A percentile compares a stretch with the other conserved stretches of the same genome.
phyloP scores from a whole-genome alignment of 2,888 invertebrate species.

The Lasioglossum oenotherae region DNA sequence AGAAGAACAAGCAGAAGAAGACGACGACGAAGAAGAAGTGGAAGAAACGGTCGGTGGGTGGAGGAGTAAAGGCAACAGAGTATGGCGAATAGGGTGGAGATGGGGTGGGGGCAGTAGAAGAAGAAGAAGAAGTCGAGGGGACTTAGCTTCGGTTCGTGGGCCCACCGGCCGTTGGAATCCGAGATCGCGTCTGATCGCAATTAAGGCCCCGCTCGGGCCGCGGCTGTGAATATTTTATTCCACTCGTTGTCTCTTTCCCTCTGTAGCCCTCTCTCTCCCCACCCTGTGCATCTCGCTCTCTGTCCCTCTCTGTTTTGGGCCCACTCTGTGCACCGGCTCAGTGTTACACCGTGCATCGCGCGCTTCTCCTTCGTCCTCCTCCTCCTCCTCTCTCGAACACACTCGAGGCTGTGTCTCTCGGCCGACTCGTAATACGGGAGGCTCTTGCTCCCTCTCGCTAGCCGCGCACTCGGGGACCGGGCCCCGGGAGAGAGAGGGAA shows the following conservation, averaged over 20 bases:
- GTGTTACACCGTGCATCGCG: slow-evolving; percentile 69
- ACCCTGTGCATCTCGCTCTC: slow-evolving; percentile 14
- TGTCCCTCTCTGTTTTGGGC: slow-evolving; percentile 24
- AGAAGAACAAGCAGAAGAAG: slow-evolving; percentile 32
- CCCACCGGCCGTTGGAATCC: slow-evolving; percentile 84
- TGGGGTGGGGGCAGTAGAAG: slow-evolving; percentile 26
- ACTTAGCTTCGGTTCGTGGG: slow-evolving; percentile 75
- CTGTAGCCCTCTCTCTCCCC: slow-evolving; percentile 48
- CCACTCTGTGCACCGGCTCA: slow-evolving; percentile 51
- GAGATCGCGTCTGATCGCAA: slow-evolving; percentile 85
- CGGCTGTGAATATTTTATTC: slow-evolving; percentile 84
- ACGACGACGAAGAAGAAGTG: slow-evolving; percentile 16
- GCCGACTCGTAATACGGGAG: slow-evolving; percentile 63
- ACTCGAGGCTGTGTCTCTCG: slow-evolving; percentile 35
- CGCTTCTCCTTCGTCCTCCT: slow-evolving; percentile 54
- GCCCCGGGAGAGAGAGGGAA: slow-evolving; percentile 29
- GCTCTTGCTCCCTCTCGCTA: slow-evolving; percentile 24
- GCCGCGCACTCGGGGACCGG: not conserved
- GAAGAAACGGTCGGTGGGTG: not conserved
- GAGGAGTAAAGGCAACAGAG: slow-evolving; percentile 4
- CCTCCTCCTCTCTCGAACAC: slow-evolving; percentile 37
- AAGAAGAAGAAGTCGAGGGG: slow-evolving; percentile 56
- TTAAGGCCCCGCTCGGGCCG: slow-evolving; percentile 82
- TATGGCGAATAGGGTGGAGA: not conserved
- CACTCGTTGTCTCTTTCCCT: slow-evolving; percentile 64